Evolutionary conservation across 2,797 vertebrate genomes (phyloP).

Genomic region (Squalus acanthias): DNA sequence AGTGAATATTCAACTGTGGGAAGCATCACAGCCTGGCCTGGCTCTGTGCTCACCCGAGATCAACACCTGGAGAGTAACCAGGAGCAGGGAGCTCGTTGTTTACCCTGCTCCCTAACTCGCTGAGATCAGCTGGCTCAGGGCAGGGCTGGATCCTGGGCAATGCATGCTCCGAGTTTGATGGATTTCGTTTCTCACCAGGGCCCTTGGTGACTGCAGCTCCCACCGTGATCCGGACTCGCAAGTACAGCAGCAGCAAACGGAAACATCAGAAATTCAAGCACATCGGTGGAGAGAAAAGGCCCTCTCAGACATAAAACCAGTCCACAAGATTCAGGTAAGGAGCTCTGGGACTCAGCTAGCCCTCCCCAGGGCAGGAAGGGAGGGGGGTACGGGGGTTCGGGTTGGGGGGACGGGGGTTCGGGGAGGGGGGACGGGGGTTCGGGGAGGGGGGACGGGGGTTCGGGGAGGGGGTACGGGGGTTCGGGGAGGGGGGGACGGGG

Average conservation of each 20-base stretch:
- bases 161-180: neutral
- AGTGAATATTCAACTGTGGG: neutral
- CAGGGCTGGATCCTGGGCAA: neutral
- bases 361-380: neutral
- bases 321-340: neutral
- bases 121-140: neutral
- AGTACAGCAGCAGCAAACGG: conserved; percentile 50
- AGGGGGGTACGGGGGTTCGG: neutral
- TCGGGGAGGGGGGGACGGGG: neutral
- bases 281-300: conserved; percentile 58
- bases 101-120: neutral
- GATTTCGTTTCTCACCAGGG: neutral
- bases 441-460: neutral
- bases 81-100: neutral
- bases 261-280: conserved; percentile 72
- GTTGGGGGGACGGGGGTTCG: neutral
- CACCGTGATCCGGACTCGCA: neutral
- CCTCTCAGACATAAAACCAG: conserved; percentile 36
- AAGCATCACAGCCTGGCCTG: no score
- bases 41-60: neutral
- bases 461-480: no score
- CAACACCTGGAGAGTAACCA: neutral
- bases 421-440: no score
- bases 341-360: neutral
- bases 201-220: neutral